These are phyloP conservation scores for Nothoprocta perdicaria DNA, from an alignment of 2,113 vertebrate genomes.

Conservation along the genomic window DNA sequence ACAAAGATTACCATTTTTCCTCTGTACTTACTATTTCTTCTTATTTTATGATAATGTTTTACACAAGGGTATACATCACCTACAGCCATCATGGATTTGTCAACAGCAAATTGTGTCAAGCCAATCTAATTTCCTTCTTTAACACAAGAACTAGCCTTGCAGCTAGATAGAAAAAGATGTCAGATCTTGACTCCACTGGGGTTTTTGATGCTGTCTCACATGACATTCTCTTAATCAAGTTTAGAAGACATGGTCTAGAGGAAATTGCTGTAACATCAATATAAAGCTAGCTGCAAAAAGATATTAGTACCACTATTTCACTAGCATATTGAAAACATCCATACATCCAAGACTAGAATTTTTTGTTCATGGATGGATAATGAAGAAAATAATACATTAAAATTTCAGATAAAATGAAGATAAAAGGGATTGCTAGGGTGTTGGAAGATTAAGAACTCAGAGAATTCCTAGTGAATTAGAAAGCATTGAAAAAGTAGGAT, in stretches of 20 bases:
- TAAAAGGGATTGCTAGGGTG: not conserved
- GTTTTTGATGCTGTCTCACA: not conserved
- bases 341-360: not conserved
- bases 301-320: not conserved
- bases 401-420: not conserved
- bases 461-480: not conserved
- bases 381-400: not conserved
- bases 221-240: slow-evolving; percentile 7
- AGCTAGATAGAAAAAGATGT: slow-evolving; percentile 18
- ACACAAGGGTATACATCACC: slow-evolving; percentile 27
- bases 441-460: not conserved
- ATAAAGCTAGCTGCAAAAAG: not conserved
- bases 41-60: not conserved
- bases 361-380: not conserved
- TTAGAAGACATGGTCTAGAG: not conserved
- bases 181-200: not conserved
- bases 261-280: not conserved
- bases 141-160: slow-evolving; percentile 18
- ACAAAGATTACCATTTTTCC: not conserved
- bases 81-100: not conserved
- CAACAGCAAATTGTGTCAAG: slow-evolving; percentile 14
- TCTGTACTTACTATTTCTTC: not conserved
- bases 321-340: not conserved
- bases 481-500: not conserved
- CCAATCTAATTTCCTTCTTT: not conserved